Evolutionary conservation across 1,140 invertebrate genomes (phyloP).

Genomic region (Scaptomyza graminum): DNA sequence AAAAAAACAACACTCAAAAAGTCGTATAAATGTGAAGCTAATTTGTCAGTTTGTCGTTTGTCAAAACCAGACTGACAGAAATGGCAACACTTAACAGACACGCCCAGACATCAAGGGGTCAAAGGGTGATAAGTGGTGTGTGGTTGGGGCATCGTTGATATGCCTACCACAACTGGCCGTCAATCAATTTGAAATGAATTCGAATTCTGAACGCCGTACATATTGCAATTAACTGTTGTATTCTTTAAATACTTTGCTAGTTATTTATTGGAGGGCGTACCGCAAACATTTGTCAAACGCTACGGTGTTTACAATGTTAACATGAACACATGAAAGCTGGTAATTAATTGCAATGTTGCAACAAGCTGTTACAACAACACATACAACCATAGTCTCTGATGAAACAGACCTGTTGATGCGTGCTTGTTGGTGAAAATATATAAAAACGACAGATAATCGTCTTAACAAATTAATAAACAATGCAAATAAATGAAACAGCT

Average conservation of each 20-base stretch:
- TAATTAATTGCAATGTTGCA: constrained; percentile 64
- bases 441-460: neutral
- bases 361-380: constrained; percentile 21
- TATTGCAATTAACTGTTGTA: constrained; percentile 61
- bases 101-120: neutral
- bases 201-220: constrained; percentile 43
- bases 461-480: constrained; percentile 11
- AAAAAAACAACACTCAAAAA: constrained; percentile 32
- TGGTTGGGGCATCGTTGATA: neutral
- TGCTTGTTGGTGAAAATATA: neutral
- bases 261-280: constrained; percentile 64
- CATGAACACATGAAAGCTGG: constrained; percentile 18
- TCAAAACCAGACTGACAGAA: constrained; percentile 7
- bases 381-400: constrained; percentile 4
- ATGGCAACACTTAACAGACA: constrained; percentile 1
- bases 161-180: constrained; percentile 42
- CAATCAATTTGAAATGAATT: constrained; percentile 70
- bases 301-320: constrained; percentile 54
- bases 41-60: constrained; percentile 65
- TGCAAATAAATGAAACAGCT: constrained; percentile 27
- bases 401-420: constrained; percentile 21
- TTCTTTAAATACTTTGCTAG: constrained; percentile 56
- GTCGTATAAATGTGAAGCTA: constrained; percentile 71
- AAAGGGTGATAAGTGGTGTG: neutral
- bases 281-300: constrained; percentile 65